phyloP scores from a whole-genome alignment of 2,888 invertebrate genomes.

The Trypoxylon attenuatum region DNA sequence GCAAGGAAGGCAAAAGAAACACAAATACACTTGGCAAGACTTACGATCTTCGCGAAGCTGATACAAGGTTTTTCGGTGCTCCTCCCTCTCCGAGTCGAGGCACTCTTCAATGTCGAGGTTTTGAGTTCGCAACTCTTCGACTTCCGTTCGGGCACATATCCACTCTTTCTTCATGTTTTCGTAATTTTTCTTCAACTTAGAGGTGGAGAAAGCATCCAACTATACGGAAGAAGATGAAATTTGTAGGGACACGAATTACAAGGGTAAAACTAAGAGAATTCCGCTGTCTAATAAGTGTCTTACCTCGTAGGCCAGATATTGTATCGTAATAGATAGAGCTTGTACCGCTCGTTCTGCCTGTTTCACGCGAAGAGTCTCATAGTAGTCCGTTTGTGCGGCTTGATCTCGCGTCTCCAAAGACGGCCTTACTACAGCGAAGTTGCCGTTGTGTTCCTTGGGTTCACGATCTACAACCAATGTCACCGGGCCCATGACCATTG shows the following conservation, averaged over 20 bases:
- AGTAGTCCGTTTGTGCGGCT: slow-evolving; percentile 69
- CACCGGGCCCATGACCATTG: slow-evolving; percentile 60
- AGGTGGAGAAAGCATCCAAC: slow-evolving; percentile 80
- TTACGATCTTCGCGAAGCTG: slow-evolving; percentile 65
- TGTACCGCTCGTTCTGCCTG: slow-evolving; percentile 83
- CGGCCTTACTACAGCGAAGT: slow-evolving; percentile 41
- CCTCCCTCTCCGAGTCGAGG: slow-evolving; percentile 70
- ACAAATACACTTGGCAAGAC: slow-evolving; percentile 51
- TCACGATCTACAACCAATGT: slow-evolving; percentile 66
- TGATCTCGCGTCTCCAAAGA: slow-evolving; percentile 74
- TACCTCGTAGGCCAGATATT: slow-evolving; percentile 84
- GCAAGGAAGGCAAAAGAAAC: slow-evolving; percentile 35
- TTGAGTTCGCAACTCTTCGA: slow-evolving; percentile 74
- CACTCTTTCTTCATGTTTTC: slow-evolving; percentile 75
- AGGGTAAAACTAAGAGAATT: too few species aligned
- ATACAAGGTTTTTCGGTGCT: slow-evolving; percentile 65
- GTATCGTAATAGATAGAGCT: slow-evolving; percentile 88
- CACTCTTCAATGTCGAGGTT: slow-evolving; percentile 71
- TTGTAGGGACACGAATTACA: too few species aligned
- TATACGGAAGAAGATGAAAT: slow-evolving; percentile 63
- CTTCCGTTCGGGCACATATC: slow-evolving; percentile 73
- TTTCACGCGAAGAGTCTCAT: slow-evolving; percentile 66
- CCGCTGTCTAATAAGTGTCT: too few species aligned
- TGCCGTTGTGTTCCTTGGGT: slow-evolving; percentile 53
- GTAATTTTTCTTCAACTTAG: slow-evolving; percentile 76